Percentiles rank a stretch among this genome's conserved stretches.
phyloP scores from a whole-genome alignment of 2,113 vertebrate species.

The Pachyramphus minor region DNA sequence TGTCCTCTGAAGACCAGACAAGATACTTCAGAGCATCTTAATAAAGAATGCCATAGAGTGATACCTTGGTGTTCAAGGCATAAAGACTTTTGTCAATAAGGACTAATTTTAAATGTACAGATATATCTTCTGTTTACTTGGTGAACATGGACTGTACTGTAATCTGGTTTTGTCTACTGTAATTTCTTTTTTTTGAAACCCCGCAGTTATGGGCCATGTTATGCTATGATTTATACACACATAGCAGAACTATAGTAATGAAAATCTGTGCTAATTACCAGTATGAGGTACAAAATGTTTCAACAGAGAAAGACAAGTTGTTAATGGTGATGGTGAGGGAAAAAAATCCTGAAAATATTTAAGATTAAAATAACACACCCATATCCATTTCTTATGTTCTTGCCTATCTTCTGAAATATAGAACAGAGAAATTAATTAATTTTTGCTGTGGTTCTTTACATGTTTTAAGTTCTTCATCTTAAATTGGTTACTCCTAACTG shows the following conservation, averaged over 20 bases:
- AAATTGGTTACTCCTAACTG: neutral
- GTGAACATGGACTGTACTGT: neutral
- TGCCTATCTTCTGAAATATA: neutral
- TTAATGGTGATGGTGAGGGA: neutral
- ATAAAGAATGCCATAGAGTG: neutral
- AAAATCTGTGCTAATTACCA: neutral
- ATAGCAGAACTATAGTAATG: neutral
- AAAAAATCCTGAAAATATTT: neutral
- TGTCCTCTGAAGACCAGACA: neutral
- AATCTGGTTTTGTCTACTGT: neutral
- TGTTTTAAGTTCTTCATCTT: neutral
- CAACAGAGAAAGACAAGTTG: neutral
- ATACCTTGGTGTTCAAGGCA: neutral
- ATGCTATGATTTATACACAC: neutral
- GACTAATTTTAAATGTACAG: neutral
- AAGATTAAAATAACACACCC: neutral
- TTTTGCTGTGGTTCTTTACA: neutral
- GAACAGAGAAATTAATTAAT: neutral
- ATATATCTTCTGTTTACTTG: neutral
- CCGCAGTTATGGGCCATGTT: neutral
- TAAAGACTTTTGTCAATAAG: neutral
- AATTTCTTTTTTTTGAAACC: neutral
- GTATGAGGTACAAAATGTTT: neutral
- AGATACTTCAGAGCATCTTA: neutral
- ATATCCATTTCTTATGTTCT: neutral